A percentile compares a stretch with the other conserved stretches of the same genome.
Conservation (phyloP, 2,888 invertebrate species). For the Lasioglossum pauxillum region DNA sequence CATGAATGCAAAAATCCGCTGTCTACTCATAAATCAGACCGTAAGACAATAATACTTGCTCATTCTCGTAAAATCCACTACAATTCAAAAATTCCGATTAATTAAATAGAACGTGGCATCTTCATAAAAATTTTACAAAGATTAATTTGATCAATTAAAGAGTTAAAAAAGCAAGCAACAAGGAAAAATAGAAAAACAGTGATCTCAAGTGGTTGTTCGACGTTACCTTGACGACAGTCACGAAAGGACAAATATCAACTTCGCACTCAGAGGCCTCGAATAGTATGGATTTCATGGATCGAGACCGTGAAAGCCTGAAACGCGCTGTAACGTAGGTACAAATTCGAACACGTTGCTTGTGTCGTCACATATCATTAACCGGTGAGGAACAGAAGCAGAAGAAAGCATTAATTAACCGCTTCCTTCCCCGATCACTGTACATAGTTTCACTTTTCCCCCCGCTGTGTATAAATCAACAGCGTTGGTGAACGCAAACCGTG, state of each 20-base stretch:
- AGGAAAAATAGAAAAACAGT: not conserved
- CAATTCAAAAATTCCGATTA: too few relatives aligned
- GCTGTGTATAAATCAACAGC: not conserved
- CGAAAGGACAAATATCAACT: not conserved
- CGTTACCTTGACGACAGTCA: not conserved
- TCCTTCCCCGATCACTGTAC: conserved; percentile 2
- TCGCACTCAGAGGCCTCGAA: not conserved
- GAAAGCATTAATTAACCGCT: not conserved
- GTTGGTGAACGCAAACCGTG: not conserved
- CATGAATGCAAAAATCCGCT: too few relatives aligned
- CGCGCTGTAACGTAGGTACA: conserved; percentile 36
- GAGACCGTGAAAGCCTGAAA: not conserved
- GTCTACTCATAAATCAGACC: not conserved
- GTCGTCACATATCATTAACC: conserved; percentile 63
- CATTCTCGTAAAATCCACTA: not conserved
- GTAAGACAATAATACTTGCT: not conserved
- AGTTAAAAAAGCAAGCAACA: not conserved
- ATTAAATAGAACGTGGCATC: too few relatives aligned
- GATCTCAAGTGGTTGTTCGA: not conserved
- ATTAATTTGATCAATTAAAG: not conserved
- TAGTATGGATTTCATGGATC: not conserved
- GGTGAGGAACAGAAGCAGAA: not conserved
- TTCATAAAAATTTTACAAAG: not conserved
- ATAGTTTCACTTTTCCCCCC: not conserved
- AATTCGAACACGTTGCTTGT: conserved; percentile 37